Conservation (phyloP, 2,888 invertebrate species). For the Uloborus plumipes region DNA sequence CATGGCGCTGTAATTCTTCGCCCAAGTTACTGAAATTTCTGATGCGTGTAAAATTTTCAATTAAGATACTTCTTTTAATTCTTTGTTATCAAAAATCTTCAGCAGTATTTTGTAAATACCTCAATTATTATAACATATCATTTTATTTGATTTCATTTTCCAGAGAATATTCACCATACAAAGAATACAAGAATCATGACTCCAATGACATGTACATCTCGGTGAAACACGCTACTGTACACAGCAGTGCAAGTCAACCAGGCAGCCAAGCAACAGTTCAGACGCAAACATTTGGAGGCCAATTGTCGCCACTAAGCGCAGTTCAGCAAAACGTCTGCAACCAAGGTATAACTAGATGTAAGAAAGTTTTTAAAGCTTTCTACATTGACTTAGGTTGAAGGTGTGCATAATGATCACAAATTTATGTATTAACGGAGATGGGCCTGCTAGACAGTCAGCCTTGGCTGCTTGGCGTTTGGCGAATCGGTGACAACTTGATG, state of each 20-base stretch:
- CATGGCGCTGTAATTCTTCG: too few relatives aligned
- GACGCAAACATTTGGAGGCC: conserved; percentile 37
- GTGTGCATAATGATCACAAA: too few relatives aligned
- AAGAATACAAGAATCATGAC: conserved; percentile 48
- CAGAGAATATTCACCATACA: conserved; percentile 53
- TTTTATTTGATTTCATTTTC: conserved; percentile 3
- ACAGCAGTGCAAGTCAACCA: conserved; percentile 27
- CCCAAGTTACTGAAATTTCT: too few relatives aligned
- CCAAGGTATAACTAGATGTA: conserved; percentile 40
- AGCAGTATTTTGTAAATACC: too few relatives aligned
- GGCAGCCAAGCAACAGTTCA: conserved; percentile 7
- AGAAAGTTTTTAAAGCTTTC: conserved; percentile 12
- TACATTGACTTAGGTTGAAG: not conserved
- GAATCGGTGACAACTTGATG: too few relatives aligned
- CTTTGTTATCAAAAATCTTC: too few relatives aligned
- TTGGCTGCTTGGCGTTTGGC: too few relatives aligned
- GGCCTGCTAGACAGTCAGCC: too few relatives aligned
- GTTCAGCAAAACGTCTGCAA: conserved; percentile 40
- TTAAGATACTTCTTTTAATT: too few relatives aligned
- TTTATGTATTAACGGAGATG: too few relatives aligned
- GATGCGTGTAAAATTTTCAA: too few relatives aligned
- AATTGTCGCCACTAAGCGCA: conserved; percentile 33
- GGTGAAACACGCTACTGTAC: conserved; percentile 52
- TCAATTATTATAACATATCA: too few relatives aligned
- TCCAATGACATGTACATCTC: conserved; percentile 51